These are phyloP conservation scores for Hystrix cristata DNA, from an alignment of 2,113 vertebrate species.

Conservation along the genomic window DNA sequence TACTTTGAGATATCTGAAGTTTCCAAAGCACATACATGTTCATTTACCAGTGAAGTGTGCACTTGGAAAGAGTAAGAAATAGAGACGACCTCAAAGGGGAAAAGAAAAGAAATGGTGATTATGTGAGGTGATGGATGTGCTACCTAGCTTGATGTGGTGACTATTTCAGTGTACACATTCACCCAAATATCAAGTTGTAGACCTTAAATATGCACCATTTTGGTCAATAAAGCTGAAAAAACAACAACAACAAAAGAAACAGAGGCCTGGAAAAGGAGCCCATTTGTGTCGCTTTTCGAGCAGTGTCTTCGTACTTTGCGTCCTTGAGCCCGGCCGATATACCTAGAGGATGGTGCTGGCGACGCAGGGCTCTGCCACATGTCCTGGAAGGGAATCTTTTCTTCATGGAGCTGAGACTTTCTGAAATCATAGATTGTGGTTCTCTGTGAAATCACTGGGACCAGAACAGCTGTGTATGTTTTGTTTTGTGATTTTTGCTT, in stretches of 20 bases:
- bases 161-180: not conserved
- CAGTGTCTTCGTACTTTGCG: not conserved
- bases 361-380: not conserved
- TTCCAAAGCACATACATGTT: conserved; percentile 29
- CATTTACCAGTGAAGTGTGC: not conserved
- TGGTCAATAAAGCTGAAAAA: not conserved
- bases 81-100: not conserved
- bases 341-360: not conserved
- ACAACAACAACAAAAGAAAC: not conserved
- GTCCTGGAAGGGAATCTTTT: not conserved
- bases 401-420: not conserved
- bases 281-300: not conserved
- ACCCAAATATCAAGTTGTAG: not conserved
- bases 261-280: not conserved
- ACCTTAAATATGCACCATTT: not conserved
- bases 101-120: not conserved
- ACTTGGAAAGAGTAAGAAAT: not conserved
- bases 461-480: not conserved
- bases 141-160: not conserved
- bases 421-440: not conserved
- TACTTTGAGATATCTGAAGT: not conserved
- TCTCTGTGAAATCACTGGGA: conserved; percentile 3
- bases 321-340: not conserved
- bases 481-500: not conserved
- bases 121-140: not conserved